Evolutionary conservation across 2,797 vertebrate species (phyloP).

Genomic region (Hyperoplus immaculatus): DNA sequence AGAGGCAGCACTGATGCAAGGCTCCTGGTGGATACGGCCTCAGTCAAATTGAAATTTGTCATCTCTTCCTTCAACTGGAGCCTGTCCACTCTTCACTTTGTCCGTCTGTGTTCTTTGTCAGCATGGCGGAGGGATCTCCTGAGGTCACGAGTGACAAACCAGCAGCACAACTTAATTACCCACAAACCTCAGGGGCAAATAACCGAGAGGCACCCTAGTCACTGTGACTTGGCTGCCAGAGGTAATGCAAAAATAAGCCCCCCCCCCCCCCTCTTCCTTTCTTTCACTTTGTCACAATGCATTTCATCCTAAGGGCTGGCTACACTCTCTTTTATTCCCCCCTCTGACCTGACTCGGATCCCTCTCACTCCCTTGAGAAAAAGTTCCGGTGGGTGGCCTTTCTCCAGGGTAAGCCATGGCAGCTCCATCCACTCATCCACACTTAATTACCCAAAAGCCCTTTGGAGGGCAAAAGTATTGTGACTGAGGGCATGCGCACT

Average conservation of each 20-base stretch:
- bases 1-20: conserved; percentile 21
- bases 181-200: conserved; percentile 52
- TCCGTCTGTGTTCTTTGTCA: conserved; percentile 45
- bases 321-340: conserved; percentile 40
- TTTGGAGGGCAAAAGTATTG: conserved; percentile 60
- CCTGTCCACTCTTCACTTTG: conserved; percentile 33
- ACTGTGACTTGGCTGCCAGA: conserved; percentile 48
- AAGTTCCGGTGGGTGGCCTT: conserved; percentile 74
- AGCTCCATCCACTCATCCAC: conserved; percentile 68
- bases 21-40: conserved; percentile 32
- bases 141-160: conserved; percentile 58
- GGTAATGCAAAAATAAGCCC: conserved; percentile 49
- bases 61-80: conserved; percentile 10
- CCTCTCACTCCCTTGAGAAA: conserved; percentile 52
- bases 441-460: conserved; percentile 80
- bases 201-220: conserved; percentile 55
- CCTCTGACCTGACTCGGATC: conserved; percentile 60
- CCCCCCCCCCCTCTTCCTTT: conserved; percentile 4
- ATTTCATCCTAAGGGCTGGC: conserved; percentile 53
- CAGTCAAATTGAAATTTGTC: conserved; percentile 21
- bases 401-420: conserved; percentile 74
- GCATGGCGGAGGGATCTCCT: conserved; percentile 26
- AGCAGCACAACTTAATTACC: conserved; percentile 64
- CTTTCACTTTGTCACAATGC: conserved; percentile 61
- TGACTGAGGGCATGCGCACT: conserved; percentile 46